Conservation (phyloP, 2,113 vertebrate species). For the Pitta sordida region DNA sequence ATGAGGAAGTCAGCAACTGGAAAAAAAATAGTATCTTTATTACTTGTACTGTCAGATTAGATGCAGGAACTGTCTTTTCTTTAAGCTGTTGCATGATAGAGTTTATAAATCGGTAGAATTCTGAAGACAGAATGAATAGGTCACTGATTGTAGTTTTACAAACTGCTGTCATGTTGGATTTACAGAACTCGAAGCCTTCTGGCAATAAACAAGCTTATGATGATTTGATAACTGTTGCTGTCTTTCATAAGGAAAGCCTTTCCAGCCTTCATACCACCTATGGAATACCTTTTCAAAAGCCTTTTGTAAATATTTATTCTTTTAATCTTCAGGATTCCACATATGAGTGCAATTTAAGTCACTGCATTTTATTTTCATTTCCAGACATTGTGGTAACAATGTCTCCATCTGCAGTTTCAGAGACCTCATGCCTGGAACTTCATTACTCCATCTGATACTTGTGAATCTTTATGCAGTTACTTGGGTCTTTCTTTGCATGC, state of each 20-base stretch:
- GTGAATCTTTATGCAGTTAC: neutral
- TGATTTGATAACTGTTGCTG: slow-evolving; percentile 15
- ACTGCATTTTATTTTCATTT: neutral
- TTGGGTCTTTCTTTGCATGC: neutral
- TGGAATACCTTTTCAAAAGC: neutral
- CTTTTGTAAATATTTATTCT: neutral
- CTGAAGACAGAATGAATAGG: slow-evolving; percentile 10
- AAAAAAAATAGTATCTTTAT: slow-evolving; percentile 1
- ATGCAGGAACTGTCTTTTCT: neutral
- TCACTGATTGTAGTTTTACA: slow-evolving; percentile 23
- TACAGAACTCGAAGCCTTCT: neutral
- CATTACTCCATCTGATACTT: neutral
- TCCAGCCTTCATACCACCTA: neutral
- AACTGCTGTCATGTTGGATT: slow-evolving; percentile 28
- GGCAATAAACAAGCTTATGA: slow-evolving; percentile 10
- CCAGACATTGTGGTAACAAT: neutral
- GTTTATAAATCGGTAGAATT: neutral
- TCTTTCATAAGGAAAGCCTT: neutral
- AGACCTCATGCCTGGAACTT: neutral
- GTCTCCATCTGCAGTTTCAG: slow-evolving; percentile 21
- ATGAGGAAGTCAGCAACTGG: neutral
- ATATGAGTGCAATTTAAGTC: neutral
- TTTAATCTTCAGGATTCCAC: neutral
- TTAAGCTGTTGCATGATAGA: neutral
- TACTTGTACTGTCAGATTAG: slow-evolving; percentile 6